A percentile compares a stretch with the other conserved stretches of the same genome.
Evolutionary conservation across 2,113 vertebrate genomes (phyloP).

Genomic region (Cisticola juncidis): DNA sequence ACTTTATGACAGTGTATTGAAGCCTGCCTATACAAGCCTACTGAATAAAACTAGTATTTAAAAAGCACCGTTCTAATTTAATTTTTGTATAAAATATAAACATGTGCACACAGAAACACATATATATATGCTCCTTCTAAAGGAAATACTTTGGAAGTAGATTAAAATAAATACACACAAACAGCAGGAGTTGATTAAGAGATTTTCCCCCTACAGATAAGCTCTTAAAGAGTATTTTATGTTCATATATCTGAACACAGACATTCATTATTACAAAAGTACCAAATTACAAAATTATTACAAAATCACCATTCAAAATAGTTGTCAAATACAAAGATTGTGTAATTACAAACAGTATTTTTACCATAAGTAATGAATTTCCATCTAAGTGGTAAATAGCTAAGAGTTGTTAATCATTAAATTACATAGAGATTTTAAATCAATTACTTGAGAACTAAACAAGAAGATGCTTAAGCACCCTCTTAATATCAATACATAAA

Average conservation of each 20-base stretch:
- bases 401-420: background rate
- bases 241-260: background rate
- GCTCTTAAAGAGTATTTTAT: background rate
- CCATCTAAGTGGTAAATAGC: background rate
- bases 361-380: background rate
- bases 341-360: background rate
- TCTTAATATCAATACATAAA: background rate
- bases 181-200: background rate
- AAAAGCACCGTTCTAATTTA: background rate
- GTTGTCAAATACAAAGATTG: background rate
- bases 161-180: background rate
- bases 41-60: background rate
- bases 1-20: background rate
- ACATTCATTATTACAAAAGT: background rate
- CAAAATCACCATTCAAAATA: background rate
- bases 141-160: background rate
- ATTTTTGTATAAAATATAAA: background rate
- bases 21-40: background rate
- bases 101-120: fast-evolving
- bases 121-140: background rate
- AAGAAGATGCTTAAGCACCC: background rate
- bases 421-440: background rate
- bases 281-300: no score
- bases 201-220: background rate
- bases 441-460: background rate